Evolutionary conservation across 92 coral and sea anemone species (phyloP), one percentile per base, ranked within the genome.

Genomic region (Chrysogorgia sp.): DNA sequence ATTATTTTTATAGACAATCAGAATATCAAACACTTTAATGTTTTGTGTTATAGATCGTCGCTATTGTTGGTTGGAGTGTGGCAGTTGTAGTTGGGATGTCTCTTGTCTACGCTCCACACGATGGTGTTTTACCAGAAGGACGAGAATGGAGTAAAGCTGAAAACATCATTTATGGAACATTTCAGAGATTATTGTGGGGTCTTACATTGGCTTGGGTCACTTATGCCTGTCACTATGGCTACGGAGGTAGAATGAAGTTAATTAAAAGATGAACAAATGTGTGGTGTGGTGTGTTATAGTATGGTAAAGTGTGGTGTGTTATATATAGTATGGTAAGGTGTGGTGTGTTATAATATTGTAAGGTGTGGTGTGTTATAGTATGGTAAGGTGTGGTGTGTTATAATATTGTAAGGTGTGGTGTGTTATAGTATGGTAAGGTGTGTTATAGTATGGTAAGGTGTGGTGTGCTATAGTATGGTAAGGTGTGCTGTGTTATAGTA

Each of bases 201-300:
- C 75, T 92, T 76, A 90, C 97, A 25, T 76, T 92, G 17, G 97
- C 97, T 0, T 92, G 97, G 97, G 93, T 92, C 75, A 78, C 87
- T 30, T 92, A 92, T 65, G 97, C 90, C 10, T 92, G 97, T 71
- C 85, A 92, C 76, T 81, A 81, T 31, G 97, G 97, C 68, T 84
- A 89, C 69, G 97, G 97, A 79, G 91, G 97, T 92, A 63, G 71
- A 50, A 7, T 19, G n/a, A n/a, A 25, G 15, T n/a, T n/a, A n/a
- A n/a, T n/a, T n/a, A n/a, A n/a, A 63, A 5, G n/a, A 37, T 12
- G 43, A 4, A 10, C 43, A 10, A 37, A 37, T 37, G 10, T 4
- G 43, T 37, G 43, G 43, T 37, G 43, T 4, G 5, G 43, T 5
- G 43, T 5, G 12, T 37, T 2, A 6, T n/a, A 1, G 17, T 68